Evolutionary conservation across 2,113 vertebrate species (phyloP).

Genomic region (Geococcyx californianus): DNA sequence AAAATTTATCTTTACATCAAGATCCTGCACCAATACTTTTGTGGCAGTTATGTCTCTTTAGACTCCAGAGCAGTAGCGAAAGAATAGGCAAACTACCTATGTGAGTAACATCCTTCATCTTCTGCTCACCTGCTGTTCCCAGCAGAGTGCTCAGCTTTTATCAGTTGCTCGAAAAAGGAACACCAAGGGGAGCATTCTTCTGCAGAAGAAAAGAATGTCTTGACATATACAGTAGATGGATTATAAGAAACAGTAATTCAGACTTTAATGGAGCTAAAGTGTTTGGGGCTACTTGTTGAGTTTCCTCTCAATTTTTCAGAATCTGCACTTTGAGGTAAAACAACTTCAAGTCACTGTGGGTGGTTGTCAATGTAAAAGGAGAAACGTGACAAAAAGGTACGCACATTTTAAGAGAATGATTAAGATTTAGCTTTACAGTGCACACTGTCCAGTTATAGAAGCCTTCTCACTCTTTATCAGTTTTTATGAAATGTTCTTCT

Average conservation of each 20-base stretch:
- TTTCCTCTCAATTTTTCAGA: neutral
- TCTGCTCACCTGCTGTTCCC: accelerated
- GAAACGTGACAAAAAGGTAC: neutral
- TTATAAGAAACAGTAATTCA: neutral
- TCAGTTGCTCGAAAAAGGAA: neutral
- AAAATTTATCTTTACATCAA: constrained; percentile 5
- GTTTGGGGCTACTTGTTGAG: neutral
- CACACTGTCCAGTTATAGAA: neutral
- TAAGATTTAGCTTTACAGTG: neutral
- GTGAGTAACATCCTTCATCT: neutral
- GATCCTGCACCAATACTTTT: neutral
- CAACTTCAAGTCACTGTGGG: neutral
- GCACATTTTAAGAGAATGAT: neutral
- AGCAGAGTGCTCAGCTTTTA: neutral
- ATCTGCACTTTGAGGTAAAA: neutral
- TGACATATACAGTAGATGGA: neutral
- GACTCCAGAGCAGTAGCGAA: neutral
- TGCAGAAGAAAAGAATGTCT: neutral
- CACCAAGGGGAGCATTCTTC: neutral
- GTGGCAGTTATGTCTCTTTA: neutral
- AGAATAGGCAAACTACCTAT: neutral
- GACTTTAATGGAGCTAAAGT: neutral
- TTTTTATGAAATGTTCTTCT: neutral
- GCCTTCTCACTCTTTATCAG: neutral
- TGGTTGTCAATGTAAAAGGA: neutral